These are phyloP conservation scores for Microcebus tavaratra DNA, from an alignment of 2,113 vertebrate species.

Conservation along the genomic window DNA sequence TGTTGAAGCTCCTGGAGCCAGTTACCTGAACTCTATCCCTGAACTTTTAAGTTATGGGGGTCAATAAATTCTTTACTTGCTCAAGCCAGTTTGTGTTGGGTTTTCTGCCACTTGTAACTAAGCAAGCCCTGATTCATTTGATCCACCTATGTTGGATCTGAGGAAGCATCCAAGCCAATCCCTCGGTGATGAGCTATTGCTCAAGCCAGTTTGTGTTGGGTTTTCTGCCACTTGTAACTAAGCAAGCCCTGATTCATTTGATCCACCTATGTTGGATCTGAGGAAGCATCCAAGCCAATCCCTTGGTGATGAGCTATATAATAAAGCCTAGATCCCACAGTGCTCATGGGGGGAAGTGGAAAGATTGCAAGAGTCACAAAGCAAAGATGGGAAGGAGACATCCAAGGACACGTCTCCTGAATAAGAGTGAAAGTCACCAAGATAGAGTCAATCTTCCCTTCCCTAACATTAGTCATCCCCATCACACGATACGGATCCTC, in stretches of 20 bases:
- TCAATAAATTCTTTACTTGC: neutral
- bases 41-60: neutral
- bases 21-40: neutral
- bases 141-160: neutral
- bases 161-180: neutral
- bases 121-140: neutral
- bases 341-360: neutral
- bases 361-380: neutral
- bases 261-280: neutral
- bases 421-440: neutral
- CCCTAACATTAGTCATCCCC: neutral
- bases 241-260: neutral
- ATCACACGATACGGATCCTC: neutral
- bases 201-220: neutral
- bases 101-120: neutral
- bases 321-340: neutral
- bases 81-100: neutral
- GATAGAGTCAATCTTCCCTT: neutral
- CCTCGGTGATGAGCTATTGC: neutral
- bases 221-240: neutral
- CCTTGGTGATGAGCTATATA: neutral
- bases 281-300: neutral
- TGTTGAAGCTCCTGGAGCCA: neutral
- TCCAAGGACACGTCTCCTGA: neutral
- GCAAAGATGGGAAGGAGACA: neutral